Conservation (phyloP, 2,888 invertebrate genomes). For the Pyrocoelia pectoralis region DNA sequence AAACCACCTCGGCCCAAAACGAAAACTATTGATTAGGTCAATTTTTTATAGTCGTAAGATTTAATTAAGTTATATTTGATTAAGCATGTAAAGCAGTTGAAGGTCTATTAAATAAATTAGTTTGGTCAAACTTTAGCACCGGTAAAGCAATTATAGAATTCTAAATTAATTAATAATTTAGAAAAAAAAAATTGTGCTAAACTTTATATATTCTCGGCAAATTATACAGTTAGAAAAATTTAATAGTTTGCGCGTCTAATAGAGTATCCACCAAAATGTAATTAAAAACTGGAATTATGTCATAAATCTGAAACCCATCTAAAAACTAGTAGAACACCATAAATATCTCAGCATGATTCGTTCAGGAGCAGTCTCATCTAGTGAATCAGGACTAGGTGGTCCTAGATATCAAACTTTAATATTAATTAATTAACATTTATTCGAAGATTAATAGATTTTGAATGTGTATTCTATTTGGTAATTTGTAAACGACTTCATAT, state of each 20-base stretch:
- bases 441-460: slow-evolving; percentile 34
- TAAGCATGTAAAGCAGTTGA: slow-evolving; percentile 1
- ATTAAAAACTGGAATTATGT: slow-evolving; percentile 35
- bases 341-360: slow-evolving; percentile 39
- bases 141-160: background rate
- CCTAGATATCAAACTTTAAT: slow-evolving; percentile 38
- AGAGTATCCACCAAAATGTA: slow-evolving; percentile 28
- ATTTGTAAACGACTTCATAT: slow-evolving; percentile 31
- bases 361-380: slow-evolving; percentile 40
- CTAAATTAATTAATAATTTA: slow-evolving; percentile 4
- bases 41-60: background rate
- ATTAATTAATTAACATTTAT: slow-evolving; percentile 41
- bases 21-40: background rate
- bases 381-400: slow-evolving; percentile 38
- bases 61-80: slow-evolving; percentile 6
- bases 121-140: background rate
- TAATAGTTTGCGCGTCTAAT: slow-evolving; percentile 22
- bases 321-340: slow-evolving; percentile 37
- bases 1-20: background rate
- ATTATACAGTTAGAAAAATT: slow-evolving; percentile 19
- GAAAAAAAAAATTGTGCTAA: background rate
- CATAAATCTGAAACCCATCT: slow-evolving; percentile 37
- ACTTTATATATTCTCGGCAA: slow-evolving; percentile 3
- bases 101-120: slow-evolving; percentile 6
- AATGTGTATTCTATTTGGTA: slow-evolving; percentile 24